phyloP scores from a whole-genome alignment of 2,888 invertebrate genomes.

The Oxytorus armatus region DNA sequence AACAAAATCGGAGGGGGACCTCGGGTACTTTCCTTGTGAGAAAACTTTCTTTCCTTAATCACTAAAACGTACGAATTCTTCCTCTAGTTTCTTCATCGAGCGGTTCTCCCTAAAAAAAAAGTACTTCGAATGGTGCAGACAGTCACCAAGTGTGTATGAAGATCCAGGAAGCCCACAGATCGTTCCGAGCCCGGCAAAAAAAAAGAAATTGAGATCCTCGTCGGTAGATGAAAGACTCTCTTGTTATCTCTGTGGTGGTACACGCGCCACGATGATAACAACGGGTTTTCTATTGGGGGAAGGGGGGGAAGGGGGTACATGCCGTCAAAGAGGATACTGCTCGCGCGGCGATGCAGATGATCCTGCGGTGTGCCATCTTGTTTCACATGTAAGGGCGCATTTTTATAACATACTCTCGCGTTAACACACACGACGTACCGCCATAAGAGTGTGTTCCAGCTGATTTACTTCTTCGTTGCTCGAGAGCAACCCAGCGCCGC shows the following conservation, averaged over 20 bases:
- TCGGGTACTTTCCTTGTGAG: too few relatives aligned
- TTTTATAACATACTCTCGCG: slow-evolving; percentile 11
- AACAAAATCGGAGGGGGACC: too few relatives aligned
- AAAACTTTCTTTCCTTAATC: too few relatives aligned
- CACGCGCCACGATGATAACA: slow-evolving; percentile 46
- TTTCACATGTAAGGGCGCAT: slow-evolving; percentile 27
- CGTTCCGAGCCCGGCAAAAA: neutral
- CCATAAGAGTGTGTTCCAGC: slow-evolving; percentile 50
- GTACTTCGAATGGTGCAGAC: too few relatives aligned
- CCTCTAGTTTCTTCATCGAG: neutral
- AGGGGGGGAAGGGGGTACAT: slow-evolving; percentile 31
- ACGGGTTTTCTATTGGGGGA: slow-evolving; percentile 46
- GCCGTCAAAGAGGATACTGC: slow-evolving; percentile 50
- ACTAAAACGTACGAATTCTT: too few relatives aligned
- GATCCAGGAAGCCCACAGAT: slow-evolving; percentile 6
- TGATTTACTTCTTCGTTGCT: slow-evolving; percentile 51
- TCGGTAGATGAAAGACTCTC: slow-evolving; percentile 64
- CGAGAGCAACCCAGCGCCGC: slow-evolving; percentile 7
- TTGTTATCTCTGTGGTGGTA: slow-evolving; percentile 28
- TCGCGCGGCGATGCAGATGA: slow-evolving; percentile 48
- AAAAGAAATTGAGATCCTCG: slow-evolving; percentile 54
- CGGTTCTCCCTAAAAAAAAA: neutral
- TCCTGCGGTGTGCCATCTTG: slow-evolving; percentile 39
- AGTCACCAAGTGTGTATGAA: too few relatives aligned
- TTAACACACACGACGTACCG: too few relatives aligned